phyloP scores from a whole-genome alignment of 2,113 vertebrate genomes.

The Sakesphorus luctuosus region DNA sequence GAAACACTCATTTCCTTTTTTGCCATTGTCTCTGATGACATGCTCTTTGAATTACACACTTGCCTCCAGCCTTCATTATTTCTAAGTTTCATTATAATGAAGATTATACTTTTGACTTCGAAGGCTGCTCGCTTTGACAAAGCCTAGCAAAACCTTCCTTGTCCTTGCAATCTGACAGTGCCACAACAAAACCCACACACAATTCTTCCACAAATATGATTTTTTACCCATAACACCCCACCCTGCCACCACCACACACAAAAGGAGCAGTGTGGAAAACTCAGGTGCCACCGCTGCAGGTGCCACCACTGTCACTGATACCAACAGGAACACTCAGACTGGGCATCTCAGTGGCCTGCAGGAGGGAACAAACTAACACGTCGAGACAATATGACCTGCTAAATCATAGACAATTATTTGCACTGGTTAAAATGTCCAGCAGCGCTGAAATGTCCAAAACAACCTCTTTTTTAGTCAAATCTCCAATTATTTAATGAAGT shows the following conservation, averaged over 20 bases:
- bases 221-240: background rate
- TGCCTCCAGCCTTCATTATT: conserved; percentile 36
- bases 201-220: background rate
- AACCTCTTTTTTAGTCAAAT: background rate
- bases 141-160: background rate
- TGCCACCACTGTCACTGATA: background rate
- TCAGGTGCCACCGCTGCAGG: too few species aligned
- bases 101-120: background rate
- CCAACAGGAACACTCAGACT: background rate
- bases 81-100: conserved; percentile 22
- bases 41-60: conserved; percentile 21
- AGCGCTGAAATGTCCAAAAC: background rate
- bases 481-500: background rate
- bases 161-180: background rate
- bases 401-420: fast-evolving
- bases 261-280: fast-evolving
- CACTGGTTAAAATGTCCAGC: background rate
- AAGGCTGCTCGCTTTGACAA: background rate
- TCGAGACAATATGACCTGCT: background rate
- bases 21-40: background rate
- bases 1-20: background rate
- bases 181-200: background rate
- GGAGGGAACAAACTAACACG: background rate
- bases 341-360: background rate
- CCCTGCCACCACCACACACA: background rate